Evolutionary conservation across 1,140 invertebrate species (phyloP), one percentile per base, ranked within the genome.

Genomic region (Aphelinus certus): DNA sequence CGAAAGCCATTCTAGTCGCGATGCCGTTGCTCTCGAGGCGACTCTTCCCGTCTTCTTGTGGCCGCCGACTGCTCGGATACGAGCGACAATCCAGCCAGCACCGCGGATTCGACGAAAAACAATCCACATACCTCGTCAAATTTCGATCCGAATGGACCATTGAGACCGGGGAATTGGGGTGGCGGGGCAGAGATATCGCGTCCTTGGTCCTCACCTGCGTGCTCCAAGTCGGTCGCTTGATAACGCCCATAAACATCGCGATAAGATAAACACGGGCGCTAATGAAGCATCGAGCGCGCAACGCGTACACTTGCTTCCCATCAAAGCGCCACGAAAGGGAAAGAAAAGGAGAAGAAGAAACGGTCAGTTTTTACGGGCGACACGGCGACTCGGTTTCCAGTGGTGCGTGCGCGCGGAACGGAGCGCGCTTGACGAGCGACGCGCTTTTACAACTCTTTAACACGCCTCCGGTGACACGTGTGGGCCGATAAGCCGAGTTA

Each of bases 261-360:
- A 75, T 75, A 75, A 75, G 73, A 75, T 75, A 75, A 75, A 75
- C 72, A 45, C 65, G 46, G 58, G 45, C 49, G 61, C 60, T 75
- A 75, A 75, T 75, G 60, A 69, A 69, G 47, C 73, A 64, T 73
- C 62, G 6, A 58, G n/a, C 26, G 26, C 26, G 47, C 45, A 57
- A 61, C 48, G 56, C 73, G 65, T 69, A 62, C 43, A 42, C 58
- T 55, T 55, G 47, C 47, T 63, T 26, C 72, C 55, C 72, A 65
- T 68, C 65, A 61, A 73, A 67, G 53, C 55, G 48, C 56, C 9
- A 7, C 26, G 5, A 61, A 61, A 45, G 9, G 5, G 9, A 3
- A 45, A 61, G 3, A n/a, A n/a, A 57, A 6, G 26, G 26, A 26
- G 26, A 26, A 26, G 26, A 26, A 26, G 26, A n/a, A 7, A 10